Percentiles rank a stretch among this genome's conserved stretches.
Conservation (phyloP, 2,797 vertebrate genomes). For the Gymnothorax reevesii region DNA sequence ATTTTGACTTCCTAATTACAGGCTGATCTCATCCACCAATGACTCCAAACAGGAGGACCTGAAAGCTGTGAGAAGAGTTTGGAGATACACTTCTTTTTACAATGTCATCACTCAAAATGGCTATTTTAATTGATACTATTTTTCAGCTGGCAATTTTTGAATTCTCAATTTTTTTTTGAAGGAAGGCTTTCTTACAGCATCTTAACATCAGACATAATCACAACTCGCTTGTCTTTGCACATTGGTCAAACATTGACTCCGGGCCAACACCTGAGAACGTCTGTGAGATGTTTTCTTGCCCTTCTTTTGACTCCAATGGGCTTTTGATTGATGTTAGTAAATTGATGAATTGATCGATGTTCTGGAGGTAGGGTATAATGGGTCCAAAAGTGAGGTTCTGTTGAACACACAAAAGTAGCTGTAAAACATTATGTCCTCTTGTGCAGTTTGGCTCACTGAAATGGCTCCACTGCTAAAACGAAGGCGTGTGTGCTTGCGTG, state of each 20-base stretch:
- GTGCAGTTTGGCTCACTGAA: too few relatives aligned
- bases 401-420: too few relatives aligned
- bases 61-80: background rate
- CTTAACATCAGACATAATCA: background rate
- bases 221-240: background rate
- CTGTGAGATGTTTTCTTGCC: background rate
- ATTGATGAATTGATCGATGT: background rate
- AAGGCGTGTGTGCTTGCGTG: too few relatives aligned
- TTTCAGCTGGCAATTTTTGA: background rate
- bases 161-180: background rate
- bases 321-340: background rate
- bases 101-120: background rate
- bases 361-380: background rate
- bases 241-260: background rate
- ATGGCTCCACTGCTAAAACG: too few relatives aligned
- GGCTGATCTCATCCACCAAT: background rate
- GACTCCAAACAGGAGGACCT: background rate
- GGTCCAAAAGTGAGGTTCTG: background rate
- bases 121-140: background rate
- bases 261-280: background rate
- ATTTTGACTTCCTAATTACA: background rate
- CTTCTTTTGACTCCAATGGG: background rate
- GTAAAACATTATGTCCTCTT: too few relatives aligned
- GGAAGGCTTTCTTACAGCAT: background rate
- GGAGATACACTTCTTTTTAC: background rate